These are phyloP conservation scores for Okapia johnstoni DNA, from an alignment of 2,113 vertebrate species.

Conservation along the genomic window DNA sequence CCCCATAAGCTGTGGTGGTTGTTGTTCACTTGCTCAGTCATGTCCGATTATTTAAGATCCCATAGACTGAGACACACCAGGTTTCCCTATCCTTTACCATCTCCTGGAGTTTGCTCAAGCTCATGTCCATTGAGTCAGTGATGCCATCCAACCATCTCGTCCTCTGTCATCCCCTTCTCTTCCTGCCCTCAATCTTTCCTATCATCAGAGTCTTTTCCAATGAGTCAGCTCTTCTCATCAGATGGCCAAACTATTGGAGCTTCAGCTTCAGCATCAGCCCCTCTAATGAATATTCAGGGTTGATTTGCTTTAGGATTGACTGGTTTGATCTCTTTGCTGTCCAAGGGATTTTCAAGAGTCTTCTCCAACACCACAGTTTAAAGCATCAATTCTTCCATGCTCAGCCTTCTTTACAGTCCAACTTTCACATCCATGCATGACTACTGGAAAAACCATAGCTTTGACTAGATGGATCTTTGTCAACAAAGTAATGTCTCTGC, in stretches of 20 bases:
- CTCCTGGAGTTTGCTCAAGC: accelerated
- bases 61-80: background rate
- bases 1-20: background rate
- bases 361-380: no score
- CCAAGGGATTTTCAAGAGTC: no score
- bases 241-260: background rate
- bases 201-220: background rate
- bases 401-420: no score
- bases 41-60: background rate
- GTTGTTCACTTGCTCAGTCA: background rate
- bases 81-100: background rate
- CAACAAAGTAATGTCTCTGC: no score
- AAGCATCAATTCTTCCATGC: no score
- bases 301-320: background rate
- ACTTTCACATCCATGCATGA: no score
- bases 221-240: background rate
- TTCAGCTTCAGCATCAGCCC: background rate
- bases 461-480: no score
- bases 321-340: background rate
- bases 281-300: background rate
- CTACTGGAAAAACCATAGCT: no score
- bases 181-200: background rate
- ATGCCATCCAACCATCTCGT: background rate
- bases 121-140: background rate
- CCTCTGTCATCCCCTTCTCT: background rate